Evolutionary conservation across 2,797 vertebrate genomes (phyloP).

Genomic region (Hipposideros larvatus): DNA sequence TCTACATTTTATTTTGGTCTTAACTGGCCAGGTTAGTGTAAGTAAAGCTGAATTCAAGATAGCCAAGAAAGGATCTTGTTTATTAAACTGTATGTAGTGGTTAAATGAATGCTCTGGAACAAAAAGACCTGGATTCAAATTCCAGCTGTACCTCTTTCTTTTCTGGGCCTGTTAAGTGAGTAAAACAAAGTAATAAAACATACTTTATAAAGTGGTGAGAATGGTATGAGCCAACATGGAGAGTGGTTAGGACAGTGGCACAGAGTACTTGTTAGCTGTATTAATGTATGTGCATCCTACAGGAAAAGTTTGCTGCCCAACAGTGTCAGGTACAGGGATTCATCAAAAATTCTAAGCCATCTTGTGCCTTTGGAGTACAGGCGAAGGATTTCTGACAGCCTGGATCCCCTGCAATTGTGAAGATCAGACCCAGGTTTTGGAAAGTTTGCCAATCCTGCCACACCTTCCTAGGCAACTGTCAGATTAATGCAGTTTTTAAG

Average conservation of each 20-base stretch:
- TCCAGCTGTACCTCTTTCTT: neutral
- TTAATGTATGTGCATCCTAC: fast-evolving
- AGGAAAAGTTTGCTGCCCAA: neutral
- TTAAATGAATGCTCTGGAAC: neutral
- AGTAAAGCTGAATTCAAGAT: neutral
- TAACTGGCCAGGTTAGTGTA: neutral
- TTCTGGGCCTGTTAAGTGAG: neutral
- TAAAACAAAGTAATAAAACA: neutral
- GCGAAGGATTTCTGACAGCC: neutral
- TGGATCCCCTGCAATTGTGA: neutral
- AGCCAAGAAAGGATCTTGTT: neutral
- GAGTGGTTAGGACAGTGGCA: no score
- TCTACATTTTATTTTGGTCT: neutral
- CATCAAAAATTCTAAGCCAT: neutral
- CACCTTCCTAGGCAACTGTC: neutral
- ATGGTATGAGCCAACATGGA: neutral
- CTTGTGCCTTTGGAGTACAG: neutral
- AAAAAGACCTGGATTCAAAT: neutral
- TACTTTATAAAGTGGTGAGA: no score
- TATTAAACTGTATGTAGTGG: neutral
- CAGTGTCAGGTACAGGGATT: neutral
- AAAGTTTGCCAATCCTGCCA: neutral
- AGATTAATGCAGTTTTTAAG: neutral
- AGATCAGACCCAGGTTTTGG: neutral
- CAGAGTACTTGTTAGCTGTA: neutral